Evolutionary conservation across 2,113 vertebrate species (phyloP).

Genomic region (Istiophorus platypterus): DNA sequence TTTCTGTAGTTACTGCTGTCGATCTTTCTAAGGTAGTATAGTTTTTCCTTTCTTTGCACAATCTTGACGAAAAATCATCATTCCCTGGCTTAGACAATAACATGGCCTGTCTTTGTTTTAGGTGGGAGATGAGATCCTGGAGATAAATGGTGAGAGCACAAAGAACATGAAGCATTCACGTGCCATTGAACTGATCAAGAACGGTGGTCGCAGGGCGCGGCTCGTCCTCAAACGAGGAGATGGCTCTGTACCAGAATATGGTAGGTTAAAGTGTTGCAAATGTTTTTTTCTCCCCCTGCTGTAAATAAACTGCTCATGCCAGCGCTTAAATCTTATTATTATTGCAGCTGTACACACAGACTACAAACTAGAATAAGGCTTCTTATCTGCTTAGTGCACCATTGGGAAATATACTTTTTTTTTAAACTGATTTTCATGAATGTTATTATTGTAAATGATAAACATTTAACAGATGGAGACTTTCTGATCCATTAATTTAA

Average conservation of each 20-base stretch:
- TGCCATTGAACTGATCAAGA: constrained; percentile 99
- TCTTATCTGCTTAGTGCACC: constrained; percentile 15
- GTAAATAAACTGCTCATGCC: constrained; percentile 21
- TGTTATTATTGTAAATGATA: neutral
- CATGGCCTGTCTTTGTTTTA: constrained; percentile 60
- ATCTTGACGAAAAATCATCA: neutral
- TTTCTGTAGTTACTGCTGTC: neutral
- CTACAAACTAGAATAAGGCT: neutral
- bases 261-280: constrained; percentile 90
- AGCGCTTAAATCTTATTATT: neutral
- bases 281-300: constrained; percentile 40
- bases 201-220: constrained; percentile 93
- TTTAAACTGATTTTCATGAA: neutral
- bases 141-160: constrained; percentile 98
- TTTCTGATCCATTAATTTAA: neutral
- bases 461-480: constrained; percentile 1
- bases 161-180: constrained; percentile 99
- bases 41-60: neutral
- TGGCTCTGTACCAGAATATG: constrained; percentile 99
- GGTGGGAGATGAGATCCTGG: constrained; percentile 98
- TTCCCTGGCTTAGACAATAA: constrained; percentile 15
- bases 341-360: neutral
- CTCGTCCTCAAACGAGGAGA: constrained; percentile 98
- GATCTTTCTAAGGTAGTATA: neutral
- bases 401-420: neutral